These are phyloP conservation scores for Mellilla xanthometata DNA, from an alignment of 2,888 invertebrate genomes.

Conservation along the genomic window DNA sequence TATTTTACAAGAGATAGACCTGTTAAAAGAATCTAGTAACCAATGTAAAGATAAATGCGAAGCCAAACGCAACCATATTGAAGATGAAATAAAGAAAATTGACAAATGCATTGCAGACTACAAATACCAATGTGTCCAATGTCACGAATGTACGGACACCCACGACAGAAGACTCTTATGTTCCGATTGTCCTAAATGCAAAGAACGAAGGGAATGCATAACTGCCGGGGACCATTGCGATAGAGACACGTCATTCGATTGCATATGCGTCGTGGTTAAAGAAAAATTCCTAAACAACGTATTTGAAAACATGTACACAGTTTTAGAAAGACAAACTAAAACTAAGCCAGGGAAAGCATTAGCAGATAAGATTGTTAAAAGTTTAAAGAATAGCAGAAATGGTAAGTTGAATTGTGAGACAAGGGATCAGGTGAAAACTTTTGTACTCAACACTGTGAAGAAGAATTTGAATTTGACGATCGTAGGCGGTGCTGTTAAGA, in stretches of 20 bases:
- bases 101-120: slow-evolving; percentile 46
- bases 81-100: slow-evolving; percentile 49
- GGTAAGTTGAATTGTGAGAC: slow-evolving; percentile 63
- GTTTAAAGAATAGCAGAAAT: slow-evolving; percentile 60
- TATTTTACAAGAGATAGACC: slow-evolving; percentile 51
- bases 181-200: slow-evolving; percentile 65
- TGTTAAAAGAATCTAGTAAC: slow-evolving; percentile 48
- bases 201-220: slow-evolving; percentile 50
- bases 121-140: slow-evolving; percentile 49
- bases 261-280: slow-evolving; percentile 63
- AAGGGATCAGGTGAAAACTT: slow-evolving; percentile 56
- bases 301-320: slow-evolving; percentile 71
- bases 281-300: slow-evolving; percentile 67
- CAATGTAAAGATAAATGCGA: slow-evolving; percentile 59
- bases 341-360: slow-evolving; percentile 55
- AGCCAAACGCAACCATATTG: slow-evolving; percentile 45
- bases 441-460: slow-evolving; percentile 58
- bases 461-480: slow-evolving; percentile 70
- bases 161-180: slow-evolving; percentile 54
- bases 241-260: slow-evolving; percentile 48
- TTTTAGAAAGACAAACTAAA: slow-evolving; percentile 55
- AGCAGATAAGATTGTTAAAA: slow-evolving; percentile 53
- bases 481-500: slow-evolving; percentile 72
- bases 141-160: slow-evolving; percentile 59
- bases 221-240: slow-evolving; percentile 46